phyloP scores from a whole-genome alignment of 2,797 vertebrate species.

The Dendrocincla fuliginosa region DNA sequence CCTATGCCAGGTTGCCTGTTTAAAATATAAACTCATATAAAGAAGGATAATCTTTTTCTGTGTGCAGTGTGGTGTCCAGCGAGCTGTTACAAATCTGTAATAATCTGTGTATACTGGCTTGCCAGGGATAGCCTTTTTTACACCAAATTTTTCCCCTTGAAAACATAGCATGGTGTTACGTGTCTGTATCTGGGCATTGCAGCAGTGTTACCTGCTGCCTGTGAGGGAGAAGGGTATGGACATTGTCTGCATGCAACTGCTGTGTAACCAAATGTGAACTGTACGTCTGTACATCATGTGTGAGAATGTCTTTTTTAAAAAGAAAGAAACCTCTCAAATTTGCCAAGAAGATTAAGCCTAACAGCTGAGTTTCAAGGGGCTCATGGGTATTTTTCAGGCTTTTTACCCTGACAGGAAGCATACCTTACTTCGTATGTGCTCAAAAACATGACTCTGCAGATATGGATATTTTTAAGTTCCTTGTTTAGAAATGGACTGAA shows the following conservation, averaged over 20 bases:
- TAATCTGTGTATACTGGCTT: neutral
- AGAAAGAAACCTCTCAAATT: neutral
- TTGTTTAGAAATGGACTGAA: neutral
- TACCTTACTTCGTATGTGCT: neutral
- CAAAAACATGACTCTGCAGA: neutral
- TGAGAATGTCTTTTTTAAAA: neutral
- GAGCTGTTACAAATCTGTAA: neutral
- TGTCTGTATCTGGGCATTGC: neutral
- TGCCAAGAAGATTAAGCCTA: neutral
- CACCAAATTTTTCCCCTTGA: neutral
- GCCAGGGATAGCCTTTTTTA: neutral
- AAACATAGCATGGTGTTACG: rapidly evolving
- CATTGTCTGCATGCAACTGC: neutral
- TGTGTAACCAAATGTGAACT: neutral
- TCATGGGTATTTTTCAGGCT: neutral
- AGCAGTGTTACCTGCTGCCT: neutral
- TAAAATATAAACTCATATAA: neutral
- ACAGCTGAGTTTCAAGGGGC: neutral
- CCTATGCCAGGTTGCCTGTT: neutral
- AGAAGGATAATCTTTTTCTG: neutral
- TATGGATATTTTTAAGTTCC: neutral
- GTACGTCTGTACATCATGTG: neutral
- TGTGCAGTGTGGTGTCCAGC: neutral
- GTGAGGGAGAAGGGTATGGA: neutral
- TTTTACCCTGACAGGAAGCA: neutral